Evolutionary conservation across 2,888 invertebrate genomes (phyloP).

Genomic region (Glaucopsyche alexis): DNA sequence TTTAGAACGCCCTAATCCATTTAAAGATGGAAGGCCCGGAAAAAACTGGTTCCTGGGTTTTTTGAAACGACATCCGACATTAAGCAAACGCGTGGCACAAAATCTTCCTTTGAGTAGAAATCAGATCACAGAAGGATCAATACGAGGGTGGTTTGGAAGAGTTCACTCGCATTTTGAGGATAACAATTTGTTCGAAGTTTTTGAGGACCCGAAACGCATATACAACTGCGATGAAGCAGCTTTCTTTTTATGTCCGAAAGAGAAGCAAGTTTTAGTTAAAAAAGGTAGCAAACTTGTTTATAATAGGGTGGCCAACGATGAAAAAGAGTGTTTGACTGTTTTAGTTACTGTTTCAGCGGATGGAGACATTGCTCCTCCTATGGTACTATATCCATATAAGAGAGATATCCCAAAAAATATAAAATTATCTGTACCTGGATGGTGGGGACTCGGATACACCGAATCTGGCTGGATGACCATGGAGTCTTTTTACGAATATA

Average conservation of each 20-base stretch:
- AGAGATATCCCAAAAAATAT: conserved; percentile 34
- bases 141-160: conserved; percentile 31
- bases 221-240: conserved; percentile 40
- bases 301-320: conserved; percentile 37
- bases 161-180: conserved; percentile 28
- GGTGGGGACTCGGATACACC: conserved; percentile 37
- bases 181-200: conserved; percentile 28
- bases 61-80: conserved; percentile 10
- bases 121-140: conserved; percentile 14
- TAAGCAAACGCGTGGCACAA: conserved; percentile 26
- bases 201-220: conserved; percentile 34
- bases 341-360: conserved; percentile 39
- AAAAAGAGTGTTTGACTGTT: conserved; percentile 42
- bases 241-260: conserved; percentile 39
- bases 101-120: conserved; percentile 4
- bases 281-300: conserved; percentile 39
- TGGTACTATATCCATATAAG: conserved; percentile 38
- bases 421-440: conserved; percentile 33
- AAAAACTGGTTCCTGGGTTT: conserved; percentile 39
- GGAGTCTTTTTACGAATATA: conserved; percentile 41
- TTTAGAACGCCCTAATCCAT: conserved; percentile 40
- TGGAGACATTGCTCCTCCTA: conserved; percentile 37
- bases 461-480: conserved; percentile 41
- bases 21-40: conserved; percentile 43
- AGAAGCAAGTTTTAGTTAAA: conserved; percentile 35